Percentiles rank a stretch among this genome's conserved stretches.
Conservation (phyloP, 2,888 invertebrate species). For the Cabera pusaria region DNA sequence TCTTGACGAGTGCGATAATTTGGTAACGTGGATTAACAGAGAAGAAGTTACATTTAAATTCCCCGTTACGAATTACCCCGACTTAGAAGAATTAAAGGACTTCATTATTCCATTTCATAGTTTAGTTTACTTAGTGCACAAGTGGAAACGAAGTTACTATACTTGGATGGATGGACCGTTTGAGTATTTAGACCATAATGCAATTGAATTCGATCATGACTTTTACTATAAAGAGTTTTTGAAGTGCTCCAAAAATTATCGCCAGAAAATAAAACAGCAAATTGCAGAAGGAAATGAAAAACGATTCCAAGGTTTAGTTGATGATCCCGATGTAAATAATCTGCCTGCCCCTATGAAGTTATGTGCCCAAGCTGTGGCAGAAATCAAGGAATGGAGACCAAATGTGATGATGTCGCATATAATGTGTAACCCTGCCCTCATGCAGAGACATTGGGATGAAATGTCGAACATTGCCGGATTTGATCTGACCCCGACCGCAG, state of each 20-base stretch:
- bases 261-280: slow-evolving; percentile 90
- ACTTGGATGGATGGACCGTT: slow-evolving; percentile 98
- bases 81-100: slow-evolving; percentile 90
- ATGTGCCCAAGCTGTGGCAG: slow-evolving; percentile 84
- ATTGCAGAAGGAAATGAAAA: slow-evolving; percentile 86
- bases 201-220: slow-evolving; percentile 91
- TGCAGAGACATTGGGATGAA: slow-evolving; percentile 93
- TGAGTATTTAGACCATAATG: slow-evolving; percentile 90
- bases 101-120: slow-evolving; percentile 88
- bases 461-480: slow-evolving; percentile 92
- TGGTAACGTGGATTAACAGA: slow-evolving; percentile 93
- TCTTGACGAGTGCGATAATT: slow-evolving; percentile 88
- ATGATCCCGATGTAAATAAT: slow-evolving; percentile 90
- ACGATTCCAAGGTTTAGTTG: slow-evolving; percentile 85
- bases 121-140: slow-evolving; percentile 85
- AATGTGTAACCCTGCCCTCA: slow-evolving; percentile 93
- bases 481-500: slow-evolving; percentile 93
- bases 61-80: slow-evolving; percentile 88
- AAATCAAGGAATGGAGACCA: slow-evolving; percentile 88
- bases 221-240: slow-evolving; percentile 91
- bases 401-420: slow-evolving; percentile 93
- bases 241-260: slow-evolving; percentile 90
- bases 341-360: slow-evolving; percentile 92
- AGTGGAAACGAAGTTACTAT: slow-evolving; percentile 91
- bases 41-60: slow-evolving; percentile 95